These are phyloP conservation scores for Tinamus guttatus DNA, from an alignment of 2,113 vertebrate species.

Conservation along the genomic window DNA sequence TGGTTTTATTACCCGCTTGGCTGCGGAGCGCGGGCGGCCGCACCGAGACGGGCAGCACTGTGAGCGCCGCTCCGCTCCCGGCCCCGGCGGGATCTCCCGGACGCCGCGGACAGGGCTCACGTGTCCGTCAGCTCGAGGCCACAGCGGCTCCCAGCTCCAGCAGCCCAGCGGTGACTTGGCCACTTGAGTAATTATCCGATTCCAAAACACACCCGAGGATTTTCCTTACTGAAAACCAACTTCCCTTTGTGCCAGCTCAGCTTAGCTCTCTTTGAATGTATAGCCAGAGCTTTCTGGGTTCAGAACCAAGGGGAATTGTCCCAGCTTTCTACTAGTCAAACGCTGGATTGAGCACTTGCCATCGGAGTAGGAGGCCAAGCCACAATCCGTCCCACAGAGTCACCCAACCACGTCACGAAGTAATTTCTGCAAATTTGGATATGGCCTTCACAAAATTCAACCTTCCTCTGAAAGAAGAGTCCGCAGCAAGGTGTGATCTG, in stretches of 20 bases:
- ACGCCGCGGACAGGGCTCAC: neutral
- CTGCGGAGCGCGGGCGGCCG: conserved; percentile 66
- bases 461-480: neutral
- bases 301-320: neutral
- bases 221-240: conserved; percentile 42
- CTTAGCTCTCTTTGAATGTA: conserved; percentile 45
- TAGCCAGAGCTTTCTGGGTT: conserved; percentile 25
- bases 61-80: conserved; percentile 69
- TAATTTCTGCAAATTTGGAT: conserved; percentile 22
- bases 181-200: neutral
- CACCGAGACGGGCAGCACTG: conserved; percentile 78
- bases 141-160: neutral
- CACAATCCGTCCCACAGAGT: conserved; percentile 17
- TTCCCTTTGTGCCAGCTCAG: conserved; percentile 47
- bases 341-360: conserved; percentile 1
- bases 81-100: neutral
- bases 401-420: conserved; percentile 25
- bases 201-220: conserved; percentile 29
- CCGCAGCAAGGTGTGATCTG: neutral
- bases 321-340: neutral
- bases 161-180: neutral
- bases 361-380: conserved; percentile 57
- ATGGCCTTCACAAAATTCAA: conserved; percentile 35
- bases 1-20: conserved; percentile 71
- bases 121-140: neutral